These are phyloP conservation scores for Ichneumoninae sp. DNA, from an alignment of 2,888 invertebrate species.

Conservation along the genomic window DNA sequence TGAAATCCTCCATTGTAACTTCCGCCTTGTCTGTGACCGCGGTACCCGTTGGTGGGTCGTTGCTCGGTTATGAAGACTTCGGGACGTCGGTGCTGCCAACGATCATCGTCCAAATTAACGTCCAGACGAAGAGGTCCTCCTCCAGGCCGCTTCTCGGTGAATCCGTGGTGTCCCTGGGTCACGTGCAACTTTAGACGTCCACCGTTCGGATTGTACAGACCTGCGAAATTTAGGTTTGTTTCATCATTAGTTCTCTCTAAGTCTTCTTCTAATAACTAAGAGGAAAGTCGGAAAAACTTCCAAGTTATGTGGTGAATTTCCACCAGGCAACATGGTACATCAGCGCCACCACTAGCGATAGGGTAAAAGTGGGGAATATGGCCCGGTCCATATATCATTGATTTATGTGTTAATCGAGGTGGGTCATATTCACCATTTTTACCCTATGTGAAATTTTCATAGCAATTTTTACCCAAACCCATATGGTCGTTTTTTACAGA, in stretches of 20 bases:
- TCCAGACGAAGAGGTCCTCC: conserved; percentile 65
- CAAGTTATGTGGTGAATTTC: no score
- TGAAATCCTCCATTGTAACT: conserved; percentile 32
- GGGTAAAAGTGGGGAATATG: no score
- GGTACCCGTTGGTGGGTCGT: conserved; percentile 47
- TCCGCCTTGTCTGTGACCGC: conserved; percentile 54
- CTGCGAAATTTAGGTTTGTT: conserved; percentile 15
- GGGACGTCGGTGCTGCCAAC: conserved; percentile 66
- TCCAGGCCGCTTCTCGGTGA: conserved; percentile 21
- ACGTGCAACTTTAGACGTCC: conserved; percentile 53
- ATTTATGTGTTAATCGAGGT: no score
- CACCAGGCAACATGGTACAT: no score
- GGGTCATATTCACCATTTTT: no score
- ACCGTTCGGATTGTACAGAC: conserved; percentile 58
- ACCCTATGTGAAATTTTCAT: no score
- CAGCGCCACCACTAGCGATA: no score
- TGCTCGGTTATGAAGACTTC: conserved; percentile 65
- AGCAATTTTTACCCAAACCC: no score
- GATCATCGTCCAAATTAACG: conserved; percentile 56
- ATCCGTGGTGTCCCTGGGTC: conserved; percentile 41
- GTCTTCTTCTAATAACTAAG: background rate
- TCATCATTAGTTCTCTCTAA: background rate
- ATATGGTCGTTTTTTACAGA: no score
- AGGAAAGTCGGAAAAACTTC: no score
- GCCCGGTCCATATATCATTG: no score